Base-by-base conservation (phyloP, 1,140 invertebrate genomes). In the Monomorium pharaonis region DNA sequence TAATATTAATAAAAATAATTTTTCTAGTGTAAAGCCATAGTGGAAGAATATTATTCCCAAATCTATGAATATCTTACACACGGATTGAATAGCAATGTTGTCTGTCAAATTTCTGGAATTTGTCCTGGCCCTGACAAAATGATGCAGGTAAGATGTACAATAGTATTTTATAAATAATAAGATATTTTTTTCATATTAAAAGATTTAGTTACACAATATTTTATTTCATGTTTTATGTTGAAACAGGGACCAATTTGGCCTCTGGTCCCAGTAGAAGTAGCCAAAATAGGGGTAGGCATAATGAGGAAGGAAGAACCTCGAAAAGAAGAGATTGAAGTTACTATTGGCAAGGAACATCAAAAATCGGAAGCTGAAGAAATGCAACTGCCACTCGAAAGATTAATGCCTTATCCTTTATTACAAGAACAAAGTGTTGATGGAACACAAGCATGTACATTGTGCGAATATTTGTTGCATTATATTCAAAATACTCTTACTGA, bases 391-490 rank as follows among this genome's bases (percentile, higher is more conserved):
- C 96, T 97, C 44, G 97, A 97, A 92, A 95, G 96, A 69, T 94
- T 97, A 84, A 94, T 96, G 92, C 94, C 94, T 58, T 94, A 94
- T 86, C 90, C 93, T 75, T 86, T 91, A 0, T 90, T 93, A 37
- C 62, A 84, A 42, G 88, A 86, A 9, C n/a, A 24, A 87, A 76
- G 91, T 49, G 56, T 88, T 24, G 9, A 93, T 42, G 93, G 93
- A 42, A 96, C 96, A 85, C 92, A 96, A 88, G 91, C 95, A 0
- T 98, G 98, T 94, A 96, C 96, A 44, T 96, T 98, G 88, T 98
- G 98, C 93, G 97, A 98, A 95, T 98, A 98, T 94, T 95, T 98
- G 90, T 92, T 98, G 62, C 97, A 98, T 93, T 97, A 97, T 85
- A 86, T 98, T 65, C 97, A 98, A 92, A 95, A 97, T 81, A 95